Evolutionary conservation across 2,113 vertebrate species (phyloP).

Genomic region (Ceratotherium simum): DNA sequence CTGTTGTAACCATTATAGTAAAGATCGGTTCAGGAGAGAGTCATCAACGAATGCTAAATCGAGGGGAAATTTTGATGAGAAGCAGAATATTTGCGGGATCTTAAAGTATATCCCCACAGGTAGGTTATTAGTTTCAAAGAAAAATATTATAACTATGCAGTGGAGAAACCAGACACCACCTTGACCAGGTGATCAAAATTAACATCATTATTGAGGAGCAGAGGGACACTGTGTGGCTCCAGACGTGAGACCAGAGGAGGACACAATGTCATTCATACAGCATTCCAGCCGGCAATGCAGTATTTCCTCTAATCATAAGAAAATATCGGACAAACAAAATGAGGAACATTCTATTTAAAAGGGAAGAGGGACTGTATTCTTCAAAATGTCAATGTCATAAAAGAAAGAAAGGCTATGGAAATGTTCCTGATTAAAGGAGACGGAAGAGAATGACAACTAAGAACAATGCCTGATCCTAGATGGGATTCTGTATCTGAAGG

Average conservation of each 20-base stretch:
- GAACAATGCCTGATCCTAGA: constrained; percentile 21
- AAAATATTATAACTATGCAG: not conserved
- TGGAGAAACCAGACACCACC: not conserved
- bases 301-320: constrained; percentile 16
- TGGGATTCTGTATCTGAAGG: not conserved
- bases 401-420: constrained; percentile 54
- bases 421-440: constrained; percentile 57
- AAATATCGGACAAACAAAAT: constrained; percentile 49
- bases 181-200: constrained; percentile 1
- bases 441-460: constrained; percentile 3
- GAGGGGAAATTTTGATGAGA: not conserved
- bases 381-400: constrained; percentile 70
- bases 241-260: not conserved
- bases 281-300: not conserved
- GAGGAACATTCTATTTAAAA: not conserved
- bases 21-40: not conserved
- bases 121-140: not conserved
- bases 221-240: not conserved
- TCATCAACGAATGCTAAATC: not conserved
- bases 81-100: not conserved
- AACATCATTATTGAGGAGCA: not conserved
- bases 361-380: not conserved
- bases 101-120: not conserved
- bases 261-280: not conserved
- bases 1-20: not conserved